A percentile compares a stretch with the other conserved stretches of the same genome.
These are phyloP conservation scores for Priocnemis perturbator DNA, from an alignment of 2,888 invertebrate species.

Conservation along the genomic window DNA sequence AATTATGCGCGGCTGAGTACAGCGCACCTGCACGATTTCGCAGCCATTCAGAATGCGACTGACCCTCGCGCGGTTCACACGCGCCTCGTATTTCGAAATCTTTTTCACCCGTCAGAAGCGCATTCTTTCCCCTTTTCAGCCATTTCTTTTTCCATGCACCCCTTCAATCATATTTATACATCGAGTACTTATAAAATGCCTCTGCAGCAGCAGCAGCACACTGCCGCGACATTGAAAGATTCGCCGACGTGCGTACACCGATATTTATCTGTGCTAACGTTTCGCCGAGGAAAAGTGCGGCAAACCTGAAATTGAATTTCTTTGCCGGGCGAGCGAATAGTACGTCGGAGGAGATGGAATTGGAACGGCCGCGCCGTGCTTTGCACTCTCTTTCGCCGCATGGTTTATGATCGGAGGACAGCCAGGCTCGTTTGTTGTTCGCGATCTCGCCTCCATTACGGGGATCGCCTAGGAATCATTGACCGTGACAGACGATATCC, in stretches of 20 bases:
- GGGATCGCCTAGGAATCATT: constrained; percentile 50
- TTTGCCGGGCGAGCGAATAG: not conserved
- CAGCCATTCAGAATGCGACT: constrained; percentile 13
- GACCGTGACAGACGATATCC: constrained; percentile 52
- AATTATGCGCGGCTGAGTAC: constrained; percentile 56
- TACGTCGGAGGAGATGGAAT: constrained; percentile 6
- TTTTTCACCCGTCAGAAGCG: constrained; percentile 49
- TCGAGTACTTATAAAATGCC: too few species aligned
- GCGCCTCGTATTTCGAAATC: constrained; percentile 58
- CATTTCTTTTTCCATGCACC: too few species aligned
- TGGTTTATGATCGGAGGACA: constrained; percentile 42
- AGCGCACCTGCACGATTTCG: constrained; percentile 64
- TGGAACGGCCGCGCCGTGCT: too few species aligned
- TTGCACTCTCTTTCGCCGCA: constrained; percentile 5
- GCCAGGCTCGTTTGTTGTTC: constrained; percentile 46
- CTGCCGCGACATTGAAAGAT: too few species aligned
- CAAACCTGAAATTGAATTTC: too few species aligned
- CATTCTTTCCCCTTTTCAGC: too few species aligned
- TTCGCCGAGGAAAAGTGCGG: too few species aligned
- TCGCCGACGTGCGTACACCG: too few species aligned
- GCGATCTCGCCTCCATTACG: constrained; percentile 41
- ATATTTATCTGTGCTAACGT: too few species aligned
- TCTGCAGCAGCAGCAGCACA: too few species aligned
- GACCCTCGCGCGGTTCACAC: constrained; percentile 23
- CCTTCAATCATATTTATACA: too few species aligned